Base-by-base conservation (phyloP, 2,113 vertebrate species). In the Chiloscyllium plagiosum region DNA sequence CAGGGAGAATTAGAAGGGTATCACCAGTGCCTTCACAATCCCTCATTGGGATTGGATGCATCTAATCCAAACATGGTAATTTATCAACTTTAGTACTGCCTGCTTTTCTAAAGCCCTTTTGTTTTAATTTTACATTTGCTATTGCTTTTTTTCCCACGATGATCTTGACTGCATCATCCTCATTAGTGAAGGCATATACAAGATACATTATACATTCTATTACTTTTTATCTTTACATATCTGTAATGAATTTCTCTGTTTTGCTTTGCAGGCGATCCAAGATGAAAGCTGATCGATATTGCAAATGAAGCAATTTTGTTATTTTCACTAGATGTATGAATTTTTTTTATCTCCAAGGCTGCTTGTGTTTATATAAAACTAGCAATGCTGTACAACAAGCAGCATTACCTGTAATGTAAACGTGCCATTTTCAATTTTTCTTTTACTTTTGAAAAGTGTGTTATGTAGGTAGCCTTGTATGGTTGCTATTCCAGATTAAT, bases 221-320 rank as follows among this genome's bases (percentile, higher is more conserved):
- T 37, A 65, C 33, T 66, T 66, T 93, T 66, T 65, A 92, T n/a
- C 61, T 37, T 93, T 93, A 66, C 13, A 15, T 17, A 4, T 83
- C 65, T 33, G 29, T 61, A 61, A 96, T 96, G 24, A 52, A n/a
- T 42, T 33, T 96, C 37, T 85, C 20, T 96, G 78, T 96, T 70
- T 97, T 96, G 80, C 96, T 96, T 95, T 97, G 76, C 96, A 99
- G 99, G 98, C 98, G 99, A 98, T 97, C 98, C 96, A 99, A 99
- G 97, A 98, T 99, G 98, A 99, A 99, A 97, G 99, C 99, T 0
- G 99, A 99, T 96, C 97, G 99, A 97, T 99, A 99, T 97, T 99
- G 99, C 98, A 99, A 99, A 97, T 99, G 97, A 99, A 96, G 95
- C 87, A 6, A 80, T 86, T 68, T 85, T 86, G 10, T 13, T 95